Base-by-base conservation (phyloP, 1,140 invertebrate genomes). In the Elysia chlorotica region DNA sequence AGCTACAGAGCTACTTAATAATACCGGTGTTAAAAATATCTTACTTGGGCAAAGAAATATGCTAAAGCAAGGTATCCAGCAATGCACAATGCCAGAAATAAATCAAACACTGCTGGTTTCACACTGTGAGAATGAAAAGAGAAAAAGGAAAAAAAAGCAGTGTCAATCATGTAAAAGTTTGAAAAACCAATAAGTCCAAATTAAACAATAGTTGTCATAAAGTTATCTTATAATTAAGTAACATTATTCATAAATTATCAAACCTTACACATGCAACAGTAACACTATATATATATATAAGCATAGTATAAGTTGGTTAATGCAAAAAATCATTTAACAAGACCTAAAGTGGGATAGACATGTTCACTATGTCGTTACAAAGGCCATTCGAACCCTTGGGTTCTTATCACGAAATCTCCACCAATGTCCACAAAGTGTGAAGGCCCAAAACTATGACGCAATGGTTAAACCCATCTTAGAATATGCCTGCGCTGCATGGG, bases 41-140 rank as follows among this genome's bases (percentile, higher is more conserved):
- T 83, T 86, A 91, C 91, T 83, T 94, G 92, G 61, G 97, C 91
- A 59, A 92, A 89, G 57, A 96, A 89, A 86, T 97, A 99, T 17
- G 98, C 90, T 6, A 92, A 75, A 37, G 90, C 90, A 59, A 99
- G 89, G 86, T 99, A 99, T 10, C 91, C 87, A 41, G 92, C 89
- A 82, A 99, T 98, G 36, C 91, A 91, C 71, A 95, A 83, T 10
- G 96, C 97, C 2, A 99, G 90, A 76, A 99, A 93, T 48, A 99
- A 91, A 90, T 99, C 97, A 89, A 99, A 99, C 57, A 98, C 92
- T 31, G 97, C 96, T 76, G 97, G 97, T 85, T 99, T 99, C 4
- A 99, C 96, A 88, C 94, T 95, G 88, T 73, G 83, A 73, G 77
- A 81, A 82, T 87, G 87, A 74, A 81, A 41, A 74, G 78, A 23